Evolutionary conservation across 2,797 vertebrate species (phyloP), one percentile per base, ranked within the genome.

Genomic region (Halcyon chelicuti): DNA sequence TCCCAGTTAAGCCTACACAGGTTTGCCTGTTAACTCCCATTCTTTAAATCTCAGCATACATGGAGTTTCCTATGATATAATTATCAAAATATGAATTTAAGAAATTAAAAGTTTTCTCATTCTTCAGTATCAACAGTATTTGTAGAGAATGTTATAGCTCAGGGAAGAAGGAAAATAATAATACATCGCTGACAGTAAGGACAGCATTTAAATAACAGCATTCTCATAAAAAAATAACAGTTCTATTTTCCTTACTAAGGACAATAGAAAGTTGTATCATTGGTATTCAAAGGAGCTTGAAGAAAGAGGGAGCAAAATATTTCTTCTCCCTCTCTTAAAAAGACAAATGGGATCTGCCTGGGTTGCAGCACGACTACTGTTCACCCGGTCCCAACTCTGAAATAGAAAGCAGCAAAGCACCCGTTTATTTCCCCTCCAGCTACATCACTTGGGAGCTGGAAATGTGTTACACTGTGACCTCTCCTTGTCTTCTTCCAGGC

Each of bases 41-140:
- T 29, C 67, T 91, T 52, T 35, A 79, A 75, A 79, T 31, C 71
- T 44, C 67, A 44, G 25, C 26, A 72, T 39, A 40, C 25, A 15
- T 7, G 3, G 33, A 37, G 10, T 29, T 82, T 83, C 73, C 47
- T 33, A 29, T 25, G 17, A 72, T n/a, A 58, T 6, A 74, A 80
- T 44, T 62, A 87, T 20, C 85, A 72, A 93, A 91, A 86, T 7
- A 4, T n/a, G 25, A 74, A 47, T 73, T 75, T 28, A 40, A 78
- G 71, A 57, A 35, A 17, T 49, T 14, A 26, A 46, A 46, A 46
- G 47, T 71, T 86, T 83, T 66, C 52, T 74, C 83, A 33, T 23
- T 93, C 39, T 86, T 90, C 39, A 70, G 25, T 14, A 40, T 49
- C 61, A 62, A 5, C 16, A 21, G 2, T 40, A 31, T 62, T 70